Percentiles rank a stretch among this genome's conserved stretches.
Conservation (phyloP, 2,888 invertebrate genomes). For the Drosophila merina region DNA sequence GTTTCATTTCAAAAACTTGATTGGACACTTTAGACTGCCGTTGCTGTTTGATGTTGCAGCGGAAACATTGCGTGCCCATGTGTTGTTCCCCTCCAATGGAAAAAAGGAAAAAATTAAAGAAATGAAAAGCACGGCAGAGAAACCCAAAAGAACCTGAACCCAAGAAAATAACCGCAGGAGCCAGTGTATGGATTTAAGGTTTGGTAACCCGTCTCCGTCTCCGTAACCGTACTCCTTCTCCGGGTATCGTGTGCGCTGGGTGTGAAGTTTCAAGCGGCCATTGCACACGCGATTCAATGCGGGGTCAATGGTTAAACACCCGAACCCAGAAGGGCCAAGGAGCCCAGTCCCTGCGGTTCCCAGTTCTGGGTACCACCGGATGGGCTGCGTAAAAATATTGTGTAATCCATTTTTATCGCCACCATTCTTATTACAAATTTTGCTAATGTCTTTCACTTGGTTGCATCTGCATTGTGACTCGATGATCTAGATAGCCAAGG, state of each 20-base stretch:
- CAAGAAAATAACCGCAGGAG: conserved; percentile 17
- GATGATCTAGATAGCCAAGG: conserved; percentile 3
- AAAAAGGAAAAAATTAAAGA: conserved; percentile 12
- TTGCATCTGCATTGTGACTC: conserved; percentile 13
- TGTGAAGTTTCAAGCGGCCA: conserved; percentile 62
- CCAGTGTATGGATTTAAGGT: not conserved
- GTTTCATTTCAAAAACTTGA: conserved; percentile 80
- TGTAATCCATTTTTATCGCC: conserved; percentile 62
- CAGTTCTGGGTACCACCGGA: conserved; percentile 24
- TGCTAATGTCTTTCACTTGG: conserved; percentile 11
- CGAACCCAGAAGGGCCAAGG: not conserved
- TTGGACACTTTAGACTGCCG: conserved; percentile 76
- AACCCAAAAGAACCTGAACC: not conserved
- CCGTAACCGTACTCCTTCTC: not conserved
- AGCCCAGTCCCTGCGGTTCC: not conserved
- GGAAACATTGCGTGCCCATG: conserved; percentile 77
- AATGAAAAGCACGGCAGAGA: conserved; percentile 20
- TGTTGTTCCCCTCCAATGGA: conserved; percentile 50
- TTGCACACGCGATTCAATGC: conserved; percentile 36
- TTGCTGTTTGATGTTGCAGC: conserved; percentile 38
- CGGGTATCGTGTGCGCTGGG: conserved; percentile 44
- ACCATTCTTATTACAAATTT: conserved; percentile 11
- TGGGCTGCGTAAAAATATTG: conserved; percentile 58
- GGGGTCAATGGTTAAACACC: conserved; percentile 63
- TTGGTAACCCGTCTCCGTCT: no score